Conservation (phyloP, 1,140 invertebrate genomes). For the Papilio helenus region DNA sequence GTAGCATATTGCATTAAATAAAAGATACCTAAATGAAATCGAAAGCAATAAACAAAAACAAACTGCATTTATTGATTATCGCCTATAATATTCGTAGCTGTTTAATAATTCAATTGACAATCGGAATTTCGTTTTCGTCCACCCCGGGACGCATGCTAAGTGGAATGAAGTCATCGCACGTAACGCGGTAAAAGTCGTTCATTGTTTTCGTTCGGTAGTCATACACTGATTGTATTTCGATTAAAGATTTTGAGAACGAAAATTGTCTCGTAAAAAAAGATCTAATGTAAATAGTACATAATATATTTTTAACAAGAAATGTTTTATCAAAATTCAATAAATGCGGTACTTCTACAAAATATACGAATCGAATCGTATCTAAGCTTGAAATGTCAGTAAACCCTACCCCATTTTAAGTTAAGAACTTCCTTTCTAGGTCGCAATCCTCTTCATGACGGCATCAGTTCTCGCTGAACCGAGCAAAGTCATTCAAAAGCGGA, state of each 20-base stretch:
- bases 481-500: slow-evolving; percentile 75
- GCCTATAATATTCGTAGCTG: slow-evolving; percentile 47
- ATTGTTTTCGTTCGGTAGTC: slow-evolving; percentile 47
- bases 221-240: neutral
- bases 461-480: slow-evolving; percentile 73
- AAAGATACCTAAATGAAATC: neutral
- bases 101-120: slow-evolving; percentile 50
- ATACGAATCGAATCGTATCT: too few species aligned
- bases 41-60: slow-evolving; percentile 51
- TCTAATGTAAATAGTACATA: too few species aligned
- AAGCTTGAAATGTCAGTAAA: too few species aligned
- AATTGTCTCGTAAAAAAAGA: too few species aligned
- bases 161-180: slow-evolving; percentile 61
- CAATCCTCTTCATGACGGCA: slow-evolving; percentile 63
- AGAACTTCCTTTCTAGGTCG: slow-evolving; percentile 57
- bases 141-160: slow-evolving; percentile 48
- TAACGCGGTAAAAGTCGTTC: slow-evolving; percentile 65
- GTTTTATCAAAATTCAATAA: too few species aligned
- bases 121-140: slow-evolving; percentile 59
- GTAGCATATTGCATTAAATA: neutral
- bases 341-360: too few species aligned
- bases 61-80: slow-evolving; percentile 52
- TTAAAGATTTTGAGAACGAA: neutral
- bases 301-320: too few species aligned
- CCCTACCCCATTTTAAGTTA: too few species aligned